Base-by-base conservation (phyloP, 2,888 invertebrate species). In the Leptura quadrifasciata region DNA sequence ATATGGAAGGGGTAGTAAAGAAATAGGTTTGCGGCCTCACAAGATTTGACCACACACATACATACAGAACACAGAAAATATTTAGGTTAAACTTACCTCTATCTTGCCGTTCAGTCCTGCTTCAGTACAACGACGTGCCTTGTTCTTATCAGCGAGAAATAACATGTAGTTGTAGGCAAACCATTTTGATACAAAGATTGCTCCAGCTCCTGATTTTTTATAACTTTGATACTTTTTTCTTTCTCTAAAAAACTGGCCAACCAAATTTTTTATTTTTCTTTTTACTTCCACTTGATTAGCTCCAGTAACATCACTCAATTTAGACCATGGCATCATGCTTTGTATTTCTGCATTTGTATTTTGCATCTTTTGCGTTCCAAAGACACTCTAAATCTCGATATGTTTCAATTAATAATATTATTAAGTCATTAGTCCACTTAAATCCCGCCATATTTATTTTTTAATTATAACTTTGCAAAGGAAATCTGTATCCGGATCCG, bases 401-500 rank as follows among this genome's bases (percentile, higher is more conserved):
- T 57, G 57, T 57, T n/a, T 57, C 57, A 57, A 17, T 57, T 57
- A 57, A 57, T 57, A 57, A 20, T 18, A 57, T 57, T 57, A 57
- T 52, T 52, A 17, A n/a, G 52, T 52, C 52, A 52, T 52, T 55
- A 24, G 21, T 58, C 24, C 58, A 58, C 58, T 58, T 10, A 58
- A 58, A 24, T 58, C 58, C 58, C 58, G 58, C 2, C 58, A 58
- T 58, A 21, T 21, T 58, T 58, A 21, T 58, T 58, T 54, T 58
- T 20, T 58, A 58, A 58, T 58, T 58, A 58, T 58, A 58, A 58
- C 12, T 21, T 58, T 2, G 55, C 17, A 55, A 17, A 55, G 18
- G 6, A 58, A 24, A 24, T 58, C 24, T 58, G 58, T 18, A 24
- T 58, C 9, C 24, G 58, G 58, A 24, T 58, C 58, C 18, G 55